Conservation (phyloP, 2,888 invertebrate species). For the Microplitis manilae region DNA sequence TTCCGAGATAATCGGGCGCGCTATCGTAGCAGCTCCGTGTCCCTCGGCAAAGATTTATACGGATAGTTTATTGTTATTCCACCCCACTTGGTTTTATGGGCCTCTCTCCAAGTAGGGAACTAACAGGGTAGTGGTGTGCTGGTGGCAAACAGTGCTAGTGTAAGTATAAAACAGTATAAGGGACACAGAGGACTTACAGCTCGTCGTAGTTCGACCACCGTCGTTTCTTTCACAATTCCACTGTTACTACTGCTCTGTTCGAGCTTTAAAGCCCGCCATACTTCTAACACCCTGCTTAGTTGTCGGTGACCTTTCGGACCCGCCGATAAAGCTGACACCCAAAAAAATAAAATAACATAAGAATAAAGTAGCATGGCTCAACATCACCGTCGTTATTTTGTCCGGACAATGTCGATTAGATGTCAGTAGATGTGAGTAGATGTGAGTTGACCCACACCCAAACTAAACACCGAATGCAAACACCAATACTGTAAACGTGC, state of each 20-base stretch:
- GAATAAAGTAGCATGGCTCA: constrained; percentile 34
- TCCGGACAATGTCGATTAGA: constrained; percentile 21
- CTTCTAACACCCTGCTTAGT: constrained; percentile 27
- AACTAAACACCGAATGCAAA: neutral
- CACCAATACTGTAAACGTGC: too few species aligned
- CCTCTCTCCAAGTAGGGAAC: constrained; percentile 53
- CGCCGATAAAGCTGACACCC: constrained; percentile 47
- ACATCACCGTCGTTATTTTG: constrained; percentile 8
- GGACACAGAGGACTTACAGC: constrained; percentile 21
- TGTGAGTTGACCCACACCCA: constrained; percentile 4
- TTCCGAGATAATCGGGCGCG: constrained; percentile 65
- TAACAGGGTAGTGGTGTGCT: constrained; percentile 5
- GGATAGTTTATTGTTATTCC: constrained; percentile 69
- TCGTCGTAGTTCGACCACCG: constrained; percentile 50
- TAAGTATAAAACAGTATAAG: constrained; percentile 14
- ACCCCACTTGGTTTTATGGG: constrained; percentile 67
- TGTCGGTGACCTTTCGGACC: constrained; percentile 39
- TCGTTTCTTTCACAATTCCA: constrained; percentile 54
- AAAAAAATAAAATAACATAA: constrained; percentile 32
- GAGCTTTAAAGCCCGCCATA: constrained; percentile 54
- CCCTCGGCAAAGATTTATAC: constrained; percentile 64
- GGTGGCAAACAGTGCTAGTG: neutral
- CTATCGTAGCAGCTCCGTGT: constrained; percentile 60
- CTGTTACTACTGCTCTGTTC: constrained; percentile 41
- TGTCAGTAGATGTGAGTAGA: constrained; percentile 3